A percentile compares a stretch with the other conserved stretches of the same genome.
Evolutionary conservation across 30 jellyfish, hydroid and myxozoan species (phyloP).

Genomic region (Hydractinia symbiolongicarpus): DNA sequence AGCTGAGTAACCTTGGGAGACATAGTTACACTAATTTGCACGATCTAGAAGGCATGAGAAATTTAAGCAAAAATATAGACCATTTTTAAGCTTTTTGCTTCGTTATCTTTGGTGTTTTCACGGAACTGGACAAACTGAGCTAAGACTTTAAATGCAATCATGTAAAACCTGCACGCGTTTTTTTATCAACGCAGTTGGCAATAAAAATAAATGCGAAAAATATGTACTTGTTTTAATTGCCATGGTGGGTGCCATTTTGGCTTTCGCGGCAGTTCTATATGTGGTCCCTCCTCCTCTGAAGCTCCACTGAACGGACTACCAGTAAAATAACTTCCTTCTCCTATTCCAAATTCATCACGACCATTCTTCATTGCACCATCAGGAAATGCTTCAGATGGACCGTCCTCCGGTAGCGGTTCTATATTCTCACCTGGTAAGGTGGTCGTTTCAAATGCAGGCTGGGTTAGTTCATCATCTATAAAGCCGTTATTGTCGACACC

Average conservation of each 20-base stretch:
- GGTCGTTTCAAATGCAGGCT: not conserved
- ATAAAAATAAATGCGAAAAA: too few species aligned
- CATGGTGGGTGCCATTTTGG: conserved; percentile 99
- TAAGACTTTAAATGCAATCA: too few species aligned
- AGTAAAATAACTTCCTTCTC: not conserved
- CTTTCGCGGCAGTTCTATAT: conserved; percentile 11
- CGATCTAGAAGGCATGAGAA: not conserved
- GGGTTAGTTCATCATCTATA: not conserved
- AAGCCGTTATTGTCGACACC: not conserved
- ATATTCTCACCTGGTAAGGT: not conserved
- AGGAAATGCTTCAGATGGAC: not conserved
- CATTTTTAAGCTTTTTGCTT: too few species aligned
- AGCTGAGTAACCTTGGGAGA: not conserved
- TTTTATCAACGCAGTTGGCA: too few species aligned
- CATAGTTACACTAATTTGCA: not conserved
- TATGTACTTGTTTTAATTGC: conserved; percentile 82
- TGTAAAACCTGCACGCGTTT: too few species aligned
- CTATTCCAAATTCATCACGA: not conserved
- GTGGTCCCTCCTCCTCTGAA: not conserved
- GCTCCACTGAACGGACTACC: conserved; percentile 2
- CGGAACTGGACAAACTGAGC: too few species aligned
- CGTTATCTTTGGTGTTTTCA: too few species aligned
- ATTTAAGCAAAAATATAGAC: not conserved
- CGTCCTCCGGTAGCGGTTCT: not conserved
- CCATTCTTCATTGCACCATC: not conserved